Percentiles rank a stretch among this genome's conserved stretches.
Conservation (phyloP, 2,113 vertebrate genomes). For the Solea solea region DNA sequence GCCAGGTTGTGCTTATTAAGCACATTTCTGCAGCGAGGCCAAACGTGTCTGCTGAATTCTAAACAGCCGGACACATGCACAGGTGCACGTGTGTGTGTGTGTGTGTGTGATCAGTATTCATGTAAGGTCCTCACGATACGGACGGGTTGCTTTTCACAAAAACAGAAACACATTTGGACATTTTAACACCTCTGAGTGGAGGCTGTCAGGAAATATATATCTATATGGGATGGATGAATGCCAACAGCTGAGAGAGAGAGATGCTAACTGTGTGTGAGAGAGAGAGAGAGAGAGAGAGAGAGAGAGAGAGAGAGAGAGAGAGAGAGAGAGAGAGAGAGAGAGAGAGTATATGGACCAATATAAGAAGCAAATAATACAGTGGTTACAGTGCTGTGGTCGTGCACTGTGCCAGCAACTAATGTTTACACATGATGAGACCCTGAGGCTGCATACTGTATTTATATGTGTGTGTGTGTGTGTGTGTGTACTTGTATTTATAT, state of each 20-base stretch:
- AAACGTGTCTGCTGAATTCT: conserved; percentile 40
- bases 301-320: background rate
- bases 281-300: background rate
- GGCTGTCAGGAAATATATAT: conserved; percentile 2
- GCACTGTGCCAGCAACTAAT: conserved; percentile 50
- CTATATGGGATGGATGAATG: background rate
- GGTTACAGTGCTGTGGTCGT: conserved; percentile 30
- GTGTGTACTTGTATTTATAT: background rate
- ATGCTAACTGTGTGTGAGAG: background rate
- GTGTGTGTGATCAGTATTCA: conserved; percentile 17
- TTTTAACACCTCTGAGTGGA: background rate
- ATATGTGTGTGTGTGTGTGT: conserved; percentile 9
- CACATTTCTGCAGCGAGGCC: conserved; percentile 43
- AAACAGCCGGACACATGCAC: conserved; percentile 24
- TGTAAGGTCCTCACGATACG: background rate
- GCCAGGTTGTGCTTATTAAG: conserved; percentile 55
- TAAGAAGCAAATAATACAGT: conserved; percentile 29
- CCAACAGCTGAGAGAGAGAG: background rate
- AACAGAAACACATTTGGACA: background rate
- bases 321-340: too few relatives aligned
- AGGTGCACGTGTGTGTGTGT: background rate
- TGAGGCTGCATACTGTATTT: conserved; percentile 19
- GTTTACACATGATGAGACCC: conserved; percentile 48
- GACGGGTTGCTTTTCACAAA: background rate
- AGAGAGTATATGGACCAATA: background rate